Conservation (phyloP, 2,797 vertebrate species). For the Alfaro cultratus region DNA sequence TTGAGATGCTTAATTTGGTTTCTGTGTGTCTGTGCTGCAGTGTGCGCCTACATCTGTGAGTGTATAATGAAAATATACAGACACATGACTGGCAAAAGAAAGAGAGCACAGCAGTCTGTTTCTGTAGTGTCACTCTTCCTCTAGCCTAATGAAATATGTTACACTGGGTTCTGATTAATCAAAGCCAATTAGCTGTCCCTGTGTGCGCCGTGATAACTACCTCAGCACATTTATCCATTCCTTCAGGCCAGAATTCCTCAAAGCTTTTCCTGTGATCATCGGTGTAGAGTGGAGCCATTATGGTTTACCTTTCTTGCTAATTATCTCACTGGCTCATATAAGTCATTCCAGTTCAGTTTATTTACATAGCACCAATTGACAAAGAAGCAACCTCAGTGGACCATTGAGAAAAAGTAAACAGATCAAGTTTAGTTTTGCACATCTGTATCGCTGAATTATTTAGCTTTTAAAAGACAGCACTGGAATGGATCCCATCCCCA, state of each 20-base stretch:
- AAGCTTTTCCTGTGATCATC: conserved; percentile 24
- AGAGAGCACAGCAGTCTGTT: conserved; percentile 17
- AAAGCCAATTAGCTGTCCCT: conserved; percentile 59
- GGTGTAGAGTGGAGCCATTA: conserved; percentile 6
- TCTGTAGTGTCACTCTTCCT: conserved; percentile 8
- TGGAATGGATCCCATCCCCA: neutral
- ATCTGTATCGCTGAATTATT: neutral
- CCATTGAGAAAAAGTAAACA: neutral
- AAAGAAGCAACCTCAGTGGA: neutral
- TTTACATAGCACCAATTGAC: neutral
- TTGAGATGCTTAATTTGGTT: conserved; percentile 24
- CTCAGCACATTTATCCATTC: conserved; percentile 37
- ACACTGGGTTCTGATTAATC: conserved; percentile 56
- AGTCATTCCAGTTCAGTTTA: neutral
- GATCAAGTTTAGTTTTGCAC: neutral
- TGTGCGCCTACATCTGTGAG: conserved; percentile 5
- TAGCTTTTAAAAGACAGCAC: neutral
- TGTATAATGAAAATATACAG: conserved; percentile 31
- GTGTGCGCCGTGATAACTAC: conserved; percentile 48
- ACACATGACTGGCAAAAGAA: conserved; percentile 32
- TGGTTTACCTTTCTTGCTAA: conserved; percentile 32
- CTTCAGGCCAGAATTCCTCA: conserved; percentile 31
- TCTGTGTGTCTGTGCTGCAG: neutral
- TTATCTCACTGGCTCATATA: conserved; percentile 7
- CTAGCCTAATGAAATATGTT: conserved; percentile 60